phyloP scores from a whole-genome alignment of 2,888 invertebrate genomes.

The Macrosoma leucophasiata region DNA sequence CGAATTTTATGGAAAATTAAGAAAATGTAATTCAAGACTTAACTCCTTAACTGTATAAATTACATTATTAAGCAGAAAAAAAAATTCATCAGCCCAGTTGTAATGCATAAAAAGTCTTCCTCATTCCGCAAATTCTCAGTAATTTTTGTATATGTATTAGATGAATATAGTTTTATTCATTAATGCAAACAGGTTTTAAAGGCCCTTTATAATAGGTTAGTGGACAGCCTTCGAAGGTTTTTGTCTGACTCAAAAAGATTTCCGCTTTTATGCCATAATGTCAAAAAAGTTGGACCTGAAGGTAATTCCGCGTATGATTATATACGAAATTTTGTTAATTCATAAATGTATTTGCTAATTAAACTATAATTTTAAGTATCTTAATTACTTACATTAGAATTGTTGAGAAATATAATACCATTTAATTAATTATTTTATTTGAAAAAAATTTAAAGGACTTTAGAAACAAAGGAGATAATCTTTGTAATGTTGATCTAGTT shows the following conservation, averaged over 20 bases:
- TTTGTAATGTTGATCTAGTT: too few species aligned
- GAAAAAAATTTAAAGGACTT: background rate
- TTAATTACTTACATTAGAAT: background rate
- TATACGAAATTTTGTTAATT: constrained; percentile 6
- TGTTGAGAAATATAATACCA: background rate
- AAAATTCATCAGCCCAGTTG: too few species aligned
- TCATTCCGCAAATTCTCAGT: constrained; percentile 27
- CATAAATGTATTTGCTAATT: constrained; percentile 1
- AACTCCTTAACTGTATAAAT: too few species aligned
- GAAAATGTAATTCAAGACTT: too few species aligned
- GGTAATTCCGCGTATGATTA: constrained; percentile 26
- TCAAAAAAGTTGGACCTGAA: constrained; percentile 24
- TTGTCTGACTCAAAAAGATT: constrained; percentile 32
- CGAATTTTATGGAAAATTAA: too few species aligned
- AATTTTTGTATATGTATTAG: constrained; percentile 34
- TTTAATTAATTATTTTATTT: background rate
- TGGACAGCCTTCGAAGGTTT: constrained; percentile 34
- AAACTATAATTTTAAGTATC: background rate
- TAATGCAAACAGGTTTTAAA: constrained; percentile 28
- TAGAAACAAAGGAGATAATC: background rate
- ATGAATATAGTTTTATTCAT: constrained; percentile 28
- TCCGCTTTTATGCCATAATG: constrained; percentile 33
- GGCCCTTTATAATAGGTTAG: constrained; percentile 29
- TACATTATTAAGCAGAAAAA: too few species aligned
- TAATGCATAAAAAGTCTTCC: constrained; percentile 29